Percentiles rank a stretch among this genome's conserved stretches.
Conservation (phyloP, 2,797 vertebrate genomes). For the Gephyroberyx darwinii region DNA sequence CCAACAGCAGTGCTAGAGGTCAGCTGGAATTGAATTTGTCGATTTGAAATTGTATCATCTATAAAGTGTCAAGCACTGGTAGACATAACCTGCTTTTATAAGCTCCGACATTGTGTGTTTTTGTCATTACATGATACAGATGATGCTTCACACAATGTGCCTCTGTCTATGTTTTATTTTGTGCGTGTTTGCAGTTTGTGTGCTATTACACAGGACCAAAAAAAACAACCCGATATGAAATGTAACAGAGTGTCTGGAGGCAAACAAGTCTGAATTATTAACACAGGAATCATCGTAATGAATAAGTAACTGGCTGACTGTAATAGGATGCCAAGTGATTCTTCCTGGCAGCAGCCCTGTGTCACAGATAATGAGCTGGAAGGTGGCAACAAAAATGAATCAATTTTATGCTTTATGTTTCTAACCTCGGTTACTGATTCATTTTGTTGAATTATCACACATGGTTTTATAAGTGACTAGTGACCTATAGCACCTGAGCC, state of each 20-base stretch:
- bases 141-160: background rate
- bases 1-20: background rate
- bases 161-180: background rate
- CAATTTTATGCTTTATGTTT: slow-evolving; percentile 24
- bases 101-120: background rate
- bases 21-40: background rate
- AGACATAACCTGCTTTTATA: background rate
- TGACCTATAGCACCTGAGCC: background rate
- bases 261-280: slow-evolving; percentile 80
- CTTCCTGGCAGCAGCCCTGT: slow-evolving; percentile 66
- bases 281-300: slow-evolving; percentile 78
- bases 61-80: background rate
- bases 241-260: slow-evolving; percentile 46
- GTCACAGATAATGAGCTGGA: slow-evolving; percentile 57
- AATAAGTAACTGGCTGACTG: slow-evolving; percentile 79
- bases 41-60: background rate
- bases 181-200: background rate
- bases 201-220: background rate
- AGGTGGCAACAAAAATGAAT: slow-evolving; percentile 38
- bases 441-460: background rate
- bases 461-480: background rate
- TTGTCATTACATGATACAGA: background rate
- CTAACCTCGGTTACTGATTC: background rate
- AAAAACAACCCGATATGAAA: slow-evolving; percentile 27
- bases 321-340: slow-evolving; percentile 76